phyloP scores from a whole-genome alignment of 2,888 invertebrate genomes.

The Graphium colonna region DNA sequence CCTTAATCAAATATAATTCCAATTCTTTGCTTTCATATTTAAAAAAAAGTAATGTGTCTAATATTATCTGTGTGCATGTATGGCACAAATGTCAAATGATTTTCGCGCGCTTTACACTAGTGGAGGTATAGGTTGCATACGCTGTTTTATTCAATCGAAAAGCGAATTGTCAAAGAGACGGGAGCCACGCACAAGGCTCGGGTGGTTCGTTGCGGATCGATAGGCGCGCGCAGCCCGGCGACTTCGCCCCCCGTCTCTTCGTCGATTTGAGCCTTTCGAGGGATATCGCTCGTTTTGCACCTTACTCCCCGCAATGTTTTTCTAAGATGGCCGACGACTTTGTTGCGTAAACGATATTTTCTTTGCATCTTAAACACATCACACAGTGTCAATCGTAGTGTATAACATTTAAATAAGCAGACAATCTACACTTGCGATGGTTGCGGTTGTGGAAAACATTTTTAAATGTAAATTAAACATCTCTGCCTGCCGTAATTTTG shows the following conservation, averaged over 20 bases:
- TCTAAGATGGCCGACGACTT: not conserved
- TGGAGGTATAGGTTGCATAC: not conserved
- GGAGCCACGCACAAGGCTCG: conserved; percentile 10
- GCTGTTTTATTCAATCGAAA: conserved; percentile 8
- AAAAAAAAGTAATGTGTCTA: too few species aligned
- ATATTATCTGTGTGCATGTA: not conserved
- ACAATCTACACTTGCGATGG: too few species aligned
- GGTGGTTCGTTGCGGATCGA: conserved; percentile 19
- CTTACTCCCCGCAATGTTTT: not conserved
- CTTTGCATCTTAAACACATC: not conserved
- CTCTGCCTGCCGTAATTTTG: too few species aligned
- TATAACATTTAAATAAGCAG: too few species aligned
- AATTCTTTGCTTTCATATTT: too few species aligned
- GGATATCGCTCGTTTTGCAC: not conserved
- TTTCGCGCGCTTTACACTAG: too few species aligned
- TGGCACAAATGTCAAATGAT: not conserved
- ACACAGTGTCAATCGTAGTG: too few species aligned
- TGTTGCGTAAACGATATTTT: not conserved
- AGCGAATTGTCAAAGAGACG: conserved; percentile 11
- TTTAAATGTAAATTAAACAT: too few species aligned
- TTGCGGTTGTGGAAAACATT: too few species aligned
- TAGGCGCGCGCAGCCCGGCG: conserved; percentile 17
- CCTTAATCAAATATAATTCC: too few species aligned
- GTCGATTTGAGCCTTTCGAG: not conserved
- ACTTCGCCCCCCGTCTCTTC: not conserved